These are phyloP conservation scores for Choloepus hoffmanni DNA, from an alignment of 2,113 vertebrate genomes.

Conservation along the genomic window DNA sequence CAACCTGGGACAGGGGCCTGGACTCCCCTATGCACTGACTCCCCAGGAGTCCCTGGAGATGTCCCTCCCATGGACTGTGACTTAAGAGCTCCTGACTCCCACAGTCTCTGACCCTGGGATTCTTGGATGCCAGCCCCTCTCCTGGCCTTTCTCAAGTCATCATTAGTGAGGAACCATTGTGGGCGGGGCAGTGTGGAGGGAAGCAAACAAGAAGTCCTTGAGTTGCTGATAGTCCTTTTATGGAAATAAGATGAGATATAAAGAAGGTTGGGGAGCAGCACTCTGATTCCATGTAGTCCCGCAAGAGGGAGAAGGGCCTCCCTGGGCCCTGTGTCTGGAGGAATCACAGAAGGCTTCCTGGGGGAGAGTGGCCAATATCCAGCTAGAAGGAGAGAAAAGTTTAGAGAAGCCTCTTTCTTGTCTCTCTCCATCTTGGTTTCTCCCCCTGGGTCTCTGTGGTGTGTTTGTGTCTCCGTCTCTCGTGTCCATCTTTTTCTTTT, in stretches of 20 bases:
- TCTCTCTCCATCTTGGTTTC: neutral
- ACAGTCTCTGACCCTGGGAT: neutral
- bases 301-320: neutral
- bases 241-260: neutral
- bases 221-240: neutral
- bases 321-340: neutral
- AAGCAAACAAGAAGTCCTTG: neutral
- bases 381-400: neutral
- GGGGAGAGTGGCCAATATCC: neutral
- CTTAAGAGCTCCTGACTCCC: neutral
- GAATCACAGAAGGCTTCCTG: neutral
- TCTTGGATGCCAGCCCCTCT: neutral
- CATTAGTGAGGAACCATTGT: neutral
- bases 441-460: neutral
- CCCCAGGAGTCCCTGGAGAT: neutral
- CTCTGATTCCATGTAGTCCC: neutral
- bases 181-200: neutral
- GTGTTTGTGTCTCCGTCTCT: neutral
- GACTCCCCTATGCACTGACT: neutral
- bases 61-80: no score
- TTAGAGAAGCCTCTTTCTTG: neutral
- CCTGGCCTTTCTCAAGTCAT: neutral
- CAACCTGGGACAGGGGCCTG: neutral
- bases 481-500: neutral
- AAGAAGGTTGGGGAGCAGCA: neutral